These are phyloP conservation scores for Sinhomidia bicolor DNA, from an alignment of 2,888 invertebrate genomes.

Conservation along the genomic window DNA sequence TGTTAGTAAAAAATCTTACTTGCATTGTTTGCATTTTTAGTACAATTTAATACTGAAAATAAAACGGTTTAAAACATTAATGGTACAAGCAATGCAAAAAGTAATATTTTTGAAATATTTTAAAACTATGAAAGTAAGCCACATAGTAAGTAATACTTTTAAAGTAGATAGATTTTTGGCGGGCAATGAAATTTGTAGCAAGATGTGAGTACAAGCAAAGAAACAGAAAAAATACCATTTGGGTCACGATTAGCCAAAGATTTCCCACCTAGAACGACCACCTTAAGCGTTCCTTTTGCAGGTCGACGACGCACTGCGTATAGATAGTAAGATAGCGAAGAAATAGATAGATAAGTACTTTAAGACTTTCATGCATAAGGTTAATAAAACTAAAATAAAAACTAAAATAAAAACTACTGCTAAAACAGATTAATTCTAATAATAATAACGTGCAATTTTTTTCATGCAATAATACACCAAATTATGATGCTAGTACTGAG, in stretches of 20 bases:
- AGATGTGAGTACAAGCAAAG: no score
- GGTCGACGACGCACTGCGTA: conserved; percentile 82
- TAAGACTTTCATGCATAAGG: conserved; percentile 8
- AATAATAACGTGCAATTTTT: no score
- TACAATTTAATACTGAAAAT: no score
- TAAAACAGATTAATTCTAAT: no score
- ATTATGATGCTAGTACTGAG: no score
- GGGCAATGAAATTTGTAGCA: no score
- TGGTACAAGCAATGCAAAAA: conserved; percentile 52
- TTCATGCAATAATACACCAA: no score
- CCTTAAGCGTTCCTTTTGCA: conserved; percentile 82
- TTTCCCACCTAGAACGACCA: conserved; percentile 80
- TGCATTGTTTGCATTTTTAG: no score
- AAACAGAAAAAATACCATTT: conserved; percentile 80
- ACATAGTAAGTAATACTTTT: neutral
- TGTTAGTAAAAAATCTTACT: no score
- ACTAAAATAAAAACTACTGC: neutral
- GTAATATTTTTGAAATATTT: neutral
- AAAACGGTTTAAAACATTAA: no score
- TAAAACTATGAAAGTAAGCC: neutral
- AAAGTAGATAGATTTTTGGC: neutral
- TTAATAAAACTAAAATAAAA: neutral
- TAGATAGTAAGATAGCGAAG: neutral
- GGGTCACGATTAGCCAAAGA: conserved; percentile 78
- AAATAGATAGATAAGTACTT: neutral